These are phyloP conservation scores for Acyrthosiphon pisum DNA, from an alignment of 1,140 invertebrate genomes.

Conservation along the genomic window DNA sequence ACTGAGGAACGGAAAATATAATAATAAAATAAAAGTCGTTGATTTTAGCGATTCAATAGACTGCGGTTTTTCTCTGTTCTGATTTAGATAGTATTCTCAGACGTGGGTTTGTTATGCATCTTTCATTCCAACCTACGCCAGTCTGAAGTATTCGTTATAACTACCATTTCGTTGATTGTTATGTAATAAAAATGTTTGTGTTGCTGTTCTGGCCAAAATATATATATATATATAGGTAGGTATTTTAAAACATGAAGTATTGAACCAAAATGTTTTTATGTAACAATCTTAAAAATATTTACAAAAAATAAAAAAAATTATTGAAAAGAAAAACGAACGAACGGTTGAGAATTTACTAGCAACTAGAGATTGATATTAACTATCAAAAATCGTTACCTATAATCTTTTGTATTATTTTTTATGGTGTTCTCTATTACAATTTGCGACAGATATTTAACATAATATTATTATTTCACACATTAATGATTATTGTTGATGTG, in stretches of 20 bases:
- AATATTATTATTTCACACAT: too few species aligned
- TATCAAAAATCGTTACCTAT: too few species aligned
- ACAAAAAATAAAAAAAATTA: background rate
- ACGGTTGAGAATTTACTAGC: too few species aligned
- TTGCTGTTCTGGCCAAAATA: background rate
- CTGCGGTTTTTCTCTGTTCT: background rate
- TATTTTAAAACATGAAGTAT: background rate
- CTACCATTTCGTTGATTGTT: background rate
- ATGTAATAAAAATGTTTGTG: background rate
- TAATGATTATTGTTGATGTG: too few species aligned
- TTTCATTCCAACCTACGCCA: background rate
- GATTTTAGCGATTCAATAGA: background rate
- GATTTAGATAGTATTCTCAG: background rate
- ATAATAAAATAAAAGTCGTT: background rate
- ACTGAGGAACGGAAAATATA: background rate
- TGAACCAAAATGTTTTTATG: background rate
- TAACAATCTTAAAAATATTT: background rate
- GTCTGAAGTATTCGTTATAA: background rate
- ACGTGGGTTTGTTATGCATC: background rate
- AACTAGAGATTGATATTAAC: too few species aligned
- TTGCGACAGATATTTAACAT: too few species aligned
- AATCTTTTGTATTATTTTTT: too few species aligned
- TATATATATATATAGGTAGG: too few species aligned
- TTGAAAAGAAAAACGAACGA: too few species aligned
- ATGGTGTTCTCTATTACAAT: too few species aligned